Evolutionary conservation across 2,888 invertebrate species (phyloP), one percentile per base, ranked within the genome.

Genomic region (Andrena praecox): DNA sequence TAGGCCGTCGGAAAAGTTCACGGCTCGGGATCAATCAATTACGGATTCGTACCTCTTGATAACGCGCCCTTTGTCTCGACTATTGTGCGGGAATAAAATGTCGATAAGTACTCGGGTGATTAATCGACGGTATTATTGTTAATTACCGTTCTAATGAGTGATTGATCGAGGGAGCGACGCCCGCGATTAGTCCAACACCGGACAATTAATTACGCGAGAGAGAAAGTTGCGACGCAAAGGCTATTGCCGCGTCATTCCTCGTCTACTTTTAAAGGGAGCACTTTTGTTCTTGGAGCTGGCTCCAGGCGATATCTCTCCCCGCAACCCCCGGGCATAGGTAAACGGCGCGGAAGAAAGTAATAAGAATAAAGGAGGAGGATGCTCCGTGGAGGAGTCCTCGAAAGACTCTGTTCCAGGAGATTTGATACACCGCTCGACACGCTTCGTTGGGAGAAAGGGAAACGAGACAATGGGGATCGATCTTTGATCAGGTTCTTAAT

Each of bases 401-500:
- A 56, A 66, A 48, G 59, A 50, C 56, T 68, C 60, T 70, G 80
- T 64, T 24, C 73, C 59, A 77, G 59, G 80, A 56, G 70, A 80
- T 71, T 63, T 48, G 66, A 84, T 81, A 64, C 63, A 50, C 29
- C 70, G 79, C 67, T 80, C 76, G 84, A 73, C 74, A 80, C 80
- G 88, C 73, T 85, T 87, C 87, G 76, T 73, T 76, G 75, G 29
- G 54, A 56, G 66, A 73, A 81, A 79, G 73, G 81, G 87, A 75
- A 79, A 86, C 71, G 66, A 86, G 81, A 87, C 79, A 84, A 82
- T 75, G 79, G 75, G 60, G 52, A 54, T 52, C 77, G 76, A 59
- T 76, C 80, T 74, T 78, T 67, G 86, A 87, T 75, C 87, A 63
- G 77, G 69, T 84, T 87, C 90, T 88, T 89, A 91, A 91, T 91